phyloP scores from a whole-genome alignment of 2,113 vertebrate genomes.

The Fregetta grallaria region DNA sequence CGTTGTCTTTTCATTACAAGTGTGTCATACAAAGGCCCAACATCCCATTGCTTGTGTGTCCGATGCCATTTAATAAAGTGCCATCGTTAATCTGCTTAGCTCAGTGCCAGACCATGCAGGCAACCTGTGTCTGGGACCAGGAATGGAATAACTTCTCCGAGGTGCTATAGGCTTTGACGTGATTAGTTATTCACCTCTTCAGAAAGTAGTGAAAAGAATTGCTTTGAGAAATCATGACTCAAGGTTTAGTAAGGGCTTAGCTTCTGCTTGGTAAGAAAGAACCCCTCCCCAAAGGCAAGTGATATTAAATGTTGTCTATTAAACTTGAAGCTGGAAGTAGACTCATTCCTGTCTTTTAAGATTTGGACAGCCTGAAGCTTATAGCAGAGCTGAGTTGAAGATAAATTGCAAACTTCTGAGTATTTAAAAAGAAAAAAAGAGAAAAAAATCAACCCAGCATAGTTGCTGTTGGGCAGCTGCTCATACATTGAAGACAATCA shows the following conservation, averaged over 20 bases:
- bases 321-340: neutral
- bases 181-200: neutral
- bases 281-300: neutral
- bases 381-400: neutral
- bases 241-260: neutral
- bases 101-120: neutral
- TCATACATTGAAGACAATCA: neutral
- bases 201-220: neutral
- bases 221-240: neutral
- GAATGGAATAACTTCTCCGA: neutral
- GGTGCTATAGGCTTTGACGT: neutral
- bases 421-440: neutral
- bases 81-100: neutral
- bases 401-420: neutral
- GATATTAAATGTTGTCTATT: neutral
- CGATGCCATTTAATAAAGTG: neutral
- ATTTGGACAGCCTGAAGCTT: neutral
- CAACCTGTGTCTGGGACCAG: neutral
- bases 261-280: neutral
- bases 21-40: neutral
- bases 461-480: neutral
- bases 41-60: no score
- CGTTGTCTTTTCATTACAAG: neutral
- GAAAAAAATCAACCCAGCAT: neutral
- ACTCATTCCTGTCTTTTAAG: neutral